These are phyloP conservation scores for Drosophila pectinifera DNA, from an alignment of 1,140 invertebrate species.

Conservation along the genomic window DNA sequence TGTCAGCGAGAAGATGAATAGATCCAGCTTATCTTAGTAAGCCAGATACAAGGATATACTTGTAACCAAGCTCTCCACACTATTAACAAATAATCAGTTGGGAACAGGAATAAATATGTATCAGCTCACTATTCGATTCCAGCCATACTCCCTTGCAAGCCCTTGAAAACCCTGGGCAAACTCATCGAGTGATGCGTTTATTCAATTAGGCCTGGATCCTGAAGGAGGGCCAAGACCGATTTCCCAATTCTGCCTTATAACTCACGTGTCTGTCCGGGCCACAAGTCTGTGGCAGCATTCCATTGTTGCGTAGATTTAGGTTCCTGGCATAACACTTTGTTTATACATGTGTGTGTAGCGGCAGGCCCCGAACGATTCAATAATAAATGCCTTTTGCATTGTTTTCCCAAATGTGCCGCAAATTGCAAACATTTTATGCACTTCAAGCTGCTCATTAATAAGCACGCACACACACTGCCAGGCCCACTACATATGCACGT, in stretches of 20 bases:
- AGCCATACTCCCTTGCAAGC: no score
- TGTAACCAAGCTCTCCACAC: no score
- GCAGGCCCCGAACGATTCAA: conserved; percentile 48
- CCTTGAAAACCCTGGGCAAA: neutral
- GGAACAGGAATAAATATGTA: no score
- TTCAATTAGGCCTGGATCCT: neutral
- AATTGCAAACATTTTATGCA: conserved; percentile 58
- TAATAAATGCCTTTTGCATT: conserved; percentile 54
- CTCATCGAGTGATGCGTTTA: neutral
- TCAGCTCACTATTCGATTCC: no score
- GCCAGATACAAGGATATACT: no score
- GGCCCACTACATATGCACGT: neutral
- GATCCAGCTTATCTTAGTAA: no score
- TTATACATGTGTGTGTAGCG: neutral
- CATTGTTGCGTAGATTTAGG: conserved; percentile 30
- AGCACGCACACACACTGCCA: conserved; percentile 10
- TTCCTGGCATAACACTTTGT: neutral
- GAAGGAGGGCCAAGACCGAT: conserved; percentile 9
- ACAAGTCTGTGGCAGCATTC: conserved; percentile 5
- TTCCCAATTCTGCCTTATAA: conserved; percentile 18
- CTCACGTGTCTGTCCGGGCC: conserved; percentile 29
- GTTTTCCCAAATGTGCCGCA: conserved; percentile 40
- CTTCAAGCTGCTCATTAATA: conserved; percentile 55
- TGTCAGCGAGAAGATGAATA: no score
- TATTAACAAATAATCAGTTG: no score